Evolutionary conservation across 2,113 vertebrate species (phyloP), one percentile per base, ranked within the genome.

Genomic region (Rhinopomastus cyanomelas): DNA sequence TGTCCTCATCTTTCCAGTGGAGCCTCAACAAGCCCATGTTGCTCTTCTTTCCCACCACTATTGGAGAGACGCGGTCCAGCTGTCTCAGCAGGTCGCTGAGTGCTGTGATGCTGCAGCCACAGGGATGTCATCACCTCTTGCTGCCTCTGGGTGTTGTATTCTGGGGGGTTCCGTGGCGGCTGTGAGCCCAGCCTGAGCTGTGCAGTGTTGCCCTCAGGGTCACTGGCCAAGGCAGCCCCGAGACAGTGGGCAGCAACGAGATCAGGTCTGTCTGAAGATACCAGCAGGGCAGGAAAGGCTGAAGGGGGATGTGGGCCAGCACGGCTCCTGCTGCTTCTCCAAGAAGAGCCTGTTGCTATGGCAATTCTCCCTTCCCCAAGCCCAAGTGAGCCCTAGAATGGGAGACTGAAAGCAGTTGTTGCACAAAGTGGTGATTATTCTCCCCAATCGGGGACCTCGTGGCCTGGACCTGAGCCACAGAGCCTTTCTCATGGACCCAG

Each of bases 381-480:
- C 93, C 93, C 61, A 95, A 85, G 85, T 94, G 90, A 95, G 94
- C 93, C 94, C 90, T 95, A 81, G 90, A 85, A 96, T 95, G 89
- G 94, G 89, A 87, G 85, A 80, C 89, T 85, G 93, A 94, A 97
- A 97, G 97, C 96, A 96, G 90, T 97, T 92, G 69, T 95, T 89
- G 76, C 81, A 97, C 97, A 98, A 98, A 98, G 97, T 95, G 72
- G 60, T 94, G 94, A 97, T 98, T 98, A 98, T 98, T 97, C 95
- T 92, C 66, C 81, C 93, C 96, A 97, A 94, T 42, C 44, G 67
- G 74, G 48, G 51, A 89, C 69, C 60, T 95, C 93, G 68, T 2
- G n/a, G 62, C 73, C 89, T 97, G 95, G 96, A 94, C 88, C 76
- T 90, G 92, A 96, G 95, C 98, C 98, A 96, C 81, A 12, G 75